Percentiles rank a stretch among this genome's conserved stretches.
Evolutionary conservation across 2,888 invertebrate genomes (phyloP).

Genomic region (Drosophila trichaetosa): DNA sequence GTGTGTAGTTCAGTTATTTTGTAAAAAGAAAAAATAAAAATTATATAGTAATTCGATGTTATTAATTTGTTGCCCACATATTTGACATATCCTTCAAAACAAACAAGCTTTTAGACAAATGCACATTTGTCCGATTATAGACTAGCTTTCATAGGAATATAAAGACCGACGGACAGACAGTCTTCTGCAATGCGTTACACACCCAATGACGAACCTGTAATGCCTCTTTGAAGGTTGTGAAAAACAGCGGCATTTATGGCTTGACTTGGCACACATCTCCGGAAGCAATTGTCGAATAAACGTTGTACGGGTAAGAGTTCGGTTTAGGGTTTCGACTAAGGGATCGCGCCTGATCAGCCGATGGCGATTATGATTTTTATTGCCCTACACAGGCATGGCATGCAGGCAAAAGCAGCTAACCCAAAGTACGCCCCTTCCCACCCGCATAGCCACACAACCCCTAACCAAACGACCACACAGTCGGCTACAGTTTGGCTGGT

Average conservation of each 20-base stretch:
- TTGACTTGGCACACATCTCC: slow-evolving; percentile 75
- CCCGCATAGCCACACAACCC: not conserved
- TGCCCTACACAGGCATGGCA: slow-evolving; percentile 15
- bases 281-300: slow-evolving; percentile 72
- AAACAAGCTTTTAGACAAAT: not conserved
- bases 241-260: slow-evolving; percentile 38
- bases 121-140: not conserved
- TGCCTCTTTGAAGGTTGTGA: not conserved
- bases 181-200: not conserved
- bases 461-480: slow-evolving; percentile 44
- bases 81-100: not conserved
- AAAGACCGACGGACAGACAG: not conserved
- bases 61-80: fast-evolving
- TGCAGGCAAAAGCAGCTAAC: not conserved
- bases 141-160: not conserved
- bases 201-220: not conserved
- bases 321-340: slow-evolving; percentile 43
- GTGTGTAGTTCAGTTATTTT: not conserved
- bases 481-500: slow-evolving; percentile 3
- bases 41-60: not conserved
- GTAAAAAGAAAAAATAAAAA: not conserved
- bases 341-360: slow-evolving; percentile 63
- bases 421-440: not conserved
- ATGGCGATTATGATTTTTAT: slow-evolving; percentile 72
- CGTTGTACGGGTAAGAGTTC: slow-evolving; percentile 28